Base-by-base conservation (phyloP, 2,797 vertebrate species). In the Meriones psammophilus region DNA sequence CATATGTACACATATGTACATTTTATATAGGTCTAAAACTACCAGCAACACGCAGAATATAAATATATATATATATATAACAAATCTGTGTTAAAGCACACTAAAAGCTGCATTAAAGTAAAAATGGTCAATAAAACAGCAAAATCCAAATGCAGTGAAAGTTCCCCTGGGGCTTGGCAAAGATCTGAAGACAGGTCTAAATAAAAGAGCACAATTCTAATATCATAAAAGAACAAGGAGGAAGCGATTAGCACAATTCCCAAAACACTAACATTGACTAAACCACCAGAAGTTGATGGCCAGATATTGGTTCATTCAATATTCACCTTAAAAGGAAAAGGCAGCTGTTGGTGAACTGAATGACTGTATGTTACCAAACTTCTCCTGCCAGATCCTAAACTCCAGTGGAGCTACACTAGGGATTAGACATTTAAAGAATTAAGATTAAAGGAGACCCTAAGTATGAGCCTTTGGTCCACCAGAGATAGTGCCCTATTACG, bases 111-210 rank as follows among this genome's bases (percentile, higher is more conserved):
- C 54, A 54, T 6, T 81, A 30, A 94, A 83, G 74, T 78, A 81
- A 93, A 94, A 94, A 77, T 54, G 28, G 26, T 86, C 68, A 85
- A 81, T 81, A 64, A 93, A 94, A 94, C 5, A 83, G 85, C 88
- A 95, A 97, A 90, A 92, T 74, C 24, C 85, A 95, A 94, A 94
- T n/a, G 66, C 73, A 56, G 15, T 5, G 58, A 36, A 90, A 74
- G 50, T 26, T 86, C 18, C 60, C 95, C 77, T 66, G 79, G 54
- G 46, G 39, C 60, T 73, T 89, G 85, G 66, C 80, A 85, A 91
- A 91, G 74, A 76, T 39, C 66, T 39, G 24, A 1, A 79, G 84
- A 74, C 42, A 91, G 42, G 36, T 50, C 56, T 71, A 91, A 58
- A 80, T 66, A 94, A 89, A 86, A 92, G 13, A 87, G 20, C 17